Base-by-base conservation (phyloP, 2,888 invertebrate species). In the Lycia hirtaria region DNA sequence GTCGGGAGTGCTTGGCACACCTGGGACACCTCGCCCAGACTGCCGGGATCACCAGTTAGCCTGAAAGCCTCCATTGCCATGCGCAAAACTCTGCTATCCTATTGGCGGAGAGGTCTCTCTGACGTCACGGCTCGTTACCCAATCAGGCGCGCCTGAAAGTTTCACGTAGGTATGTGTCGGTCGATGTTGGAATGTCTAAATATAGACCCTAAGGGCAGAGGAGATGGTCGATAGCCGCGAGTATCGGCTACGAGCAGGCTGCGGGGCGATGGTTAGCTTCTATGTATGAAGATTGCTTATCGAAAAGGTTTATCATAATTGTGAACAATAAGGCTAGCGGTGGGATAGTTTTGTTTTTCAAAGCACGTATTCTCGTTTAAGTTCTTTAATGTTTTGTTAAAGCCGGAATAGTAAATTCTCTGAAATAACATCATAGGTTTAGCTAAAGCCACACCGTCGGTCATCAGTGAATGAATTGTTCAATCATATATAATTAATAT, bases 1-100 rank as follows among this genome's bases (percentile, higher is more conserved):
- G 78, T 71, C 70, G 82, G 76, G 80, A 80, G 82, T 80, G 86
- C 87, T 87, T 81, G 78, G 87, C 88, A 85, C 91, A 89, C 91
- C 89, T 87, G 89, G 81, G 80, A 76, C 83, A 81, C 85, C 86
- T 85, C 81, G 83, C 86, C 88, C 89, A 80, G 87, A 91, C 89
- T 90, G 90, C 76, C 73, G 67, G 69, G 60, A 56, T 55, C 60
- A 71, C 69, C 75, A 72, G 70, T 68, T 74, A 76, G 78, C 76
- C 77, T 71, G 75, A 72, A 74, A 81, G 80, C 76, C 84, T 82
- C 67, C 62, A 54, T 52, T 71, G 84, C 72, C 88, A 88, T 90
- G 88, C 90, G 90, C 85, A 71, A 58, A 58, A 54, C 69, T 35
- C 52, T 37, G 64, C 68, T 62, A 70, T 65, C 64, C 67, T 57